Evolutionary conservation across 2,888 invertebrate species (phyloP).

Genomic region (Athrips mouffetella): DNA sequence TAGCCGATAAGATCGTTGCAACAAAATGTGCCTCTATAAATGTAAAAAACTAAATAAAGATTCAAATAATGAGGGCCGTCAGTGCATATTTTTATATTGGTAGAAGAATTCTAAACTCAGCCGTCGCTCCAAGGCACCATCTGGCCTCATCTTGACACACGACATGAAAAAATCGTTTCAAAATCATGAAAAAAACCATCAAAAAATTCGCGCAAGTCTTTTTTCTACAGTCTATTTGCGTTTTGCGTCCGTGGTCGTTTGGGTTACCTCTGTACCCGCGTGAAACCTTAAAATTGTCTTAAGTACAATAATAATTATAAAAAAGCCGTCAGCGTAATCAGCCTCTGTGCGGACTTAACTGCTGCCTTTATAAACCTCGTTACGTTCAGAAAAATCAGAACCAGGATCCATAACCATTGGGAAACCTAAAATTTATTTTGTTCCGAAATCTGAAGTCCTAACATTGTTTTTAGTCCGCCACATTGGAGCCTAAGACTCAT

Average conservation of each 20-base stretch:
- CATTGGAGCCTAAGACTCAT: not conserved
- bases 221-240: conserved; percentile 66
- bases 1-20: too few relatives aligned
- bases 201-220: conserved; percentile 75
- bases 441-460: not conserved
- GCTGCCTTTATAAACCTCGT: not conserved
- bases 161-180: conserved; percentile 67
- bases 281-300: conserved; percentile 16
- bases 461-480: not conserved
- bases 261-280: conserved; percentile 48
- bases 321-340: conserved; percentile 25
- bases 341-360: not conserved
- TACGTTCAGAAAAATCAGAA: not conserved
- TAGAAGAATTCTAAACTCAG: conserved; percentile 23
- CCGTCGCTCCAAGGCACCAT: conserved; percentile 63
- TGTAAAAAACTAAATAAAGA: too few relatives aligned
- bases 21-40: too few relatives aligned
- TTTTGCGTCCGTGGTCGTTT: conserved; percentile 62
- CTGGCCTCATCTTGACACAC: conserved; percentile 60
- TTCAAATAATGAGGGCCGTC: too few relatives aligned
- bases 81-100: too few relatives aligned
- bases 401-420: not conserved
- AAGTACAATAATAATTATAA: conserved; percentile 23
- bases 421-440: not conserved
- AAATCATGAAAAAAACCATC: conserved; percentile 65